phyloP scores from a whole-genome alignment of 2,888 invertebrate genomes.

The Periphyllus acericola region DNA sequence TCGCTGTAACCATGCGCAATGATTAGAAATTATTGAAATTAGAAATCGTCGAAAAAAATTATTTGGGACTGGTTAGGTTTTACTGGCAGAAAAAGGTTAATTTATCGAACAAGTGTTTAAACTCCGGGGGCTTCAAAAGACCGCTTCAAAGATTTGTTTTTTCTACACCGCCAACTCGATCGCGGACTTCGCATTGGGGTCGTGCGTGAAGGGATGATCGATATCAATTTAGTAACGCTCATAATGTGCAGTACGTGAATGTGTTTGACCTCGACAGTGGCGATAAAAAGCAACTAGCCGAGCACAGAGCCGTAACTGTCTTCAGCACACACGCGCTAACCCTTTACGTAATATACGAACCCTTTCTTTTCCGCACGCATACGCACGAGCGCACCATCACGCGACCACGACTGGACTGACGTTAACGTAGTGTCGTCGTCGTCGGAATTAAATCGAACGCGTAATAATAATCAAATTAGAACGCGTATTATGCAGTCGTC shows the following conservation, averaged over 20 bases:
- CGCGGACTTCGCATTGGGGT: too few relatives aligned
- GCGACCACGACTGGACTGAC: background rate
- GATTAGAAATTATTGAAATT: too few relatives aligned
- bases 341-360: background rate
- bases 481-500: background rate
- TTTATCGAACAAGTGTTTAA: too few relatives aligned
- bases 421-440: background rate
- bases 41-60: too few relatives aligned
- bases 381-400: background rate
- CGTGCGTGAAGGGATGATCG: too few relatives aligned
- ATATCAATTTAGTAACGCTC: too few relatives aligned
- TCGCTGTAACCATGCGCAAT: too few relatives aligned
- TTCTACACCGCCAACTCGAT: too few relatives aligned
- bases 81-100: too few relatives aligned
- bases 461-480: background rate
- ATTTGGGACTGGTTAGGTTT: too few relatives aligned
- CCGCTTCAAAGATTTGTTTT: too few relatives aligned
- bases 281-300: slow-evolving; percentile 7
- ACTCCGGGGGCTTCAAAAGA: too few relatives aligned
- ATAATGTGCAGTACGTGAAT: background rate
- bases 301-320: background rate
- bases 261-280: background rate
- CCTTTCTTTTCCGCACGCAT: background rate
- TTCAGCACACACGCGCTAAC: background rate
- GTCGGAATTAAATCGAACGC: background rate